Evolutionary conservation across 2,888 invertebrate genomes (phyloP).

Genomic region (Drosophila anomalata): DNA sequence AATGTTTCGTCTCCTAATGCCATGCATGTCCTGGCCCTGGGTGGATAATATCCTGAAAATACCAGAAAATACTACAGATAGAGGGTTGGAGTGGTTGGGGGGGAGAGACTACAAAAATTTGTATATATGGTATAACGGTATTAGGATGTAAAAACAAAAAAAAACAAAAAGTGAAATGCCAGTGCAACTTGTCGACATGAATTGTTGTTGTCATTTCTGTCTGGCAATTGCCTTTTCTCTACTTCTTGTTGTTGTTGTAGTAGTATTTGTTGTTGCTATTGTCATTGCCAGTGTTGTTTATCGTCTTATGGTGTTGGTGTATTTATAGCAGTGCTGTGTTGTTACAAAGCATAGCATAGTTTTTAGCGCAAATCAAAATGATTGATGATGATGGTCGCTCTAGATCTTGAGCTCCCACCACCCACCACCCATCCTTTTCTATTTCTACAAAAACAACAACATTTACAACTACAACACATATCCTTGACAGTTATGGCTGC

Average conservation of each 20-base stretch:
- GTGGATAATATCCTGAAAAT: conserved; percentile 25
- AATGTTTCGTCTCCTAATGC: conserved; percentile 63
- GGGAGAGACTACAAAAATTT: background rate
- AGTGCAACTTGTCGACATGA: conserved; percentile 75
- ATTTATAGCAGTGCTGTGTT: conserved; percentile 41
- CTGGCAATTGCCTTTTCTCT: conserved; percentile 25
- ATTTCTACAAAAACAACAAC: conserved; percentile 12
- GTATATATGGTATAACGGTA: too few species aligned
- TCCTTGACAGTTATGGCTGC: conserved; percentile 76
- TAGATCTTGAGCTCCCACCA: conserved; percentile 27
- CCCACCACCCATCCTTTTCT: conserved; percentile 20
- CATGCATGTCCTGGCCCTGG: conserved; percentile 32
- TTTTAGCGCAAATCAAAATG: conserved; percentile 78
- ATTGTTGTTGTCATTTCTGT: conserved; percentile 64
- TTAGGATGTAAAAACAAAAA: background rate
- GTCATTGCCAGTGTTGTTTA: conserved; percentile 16
- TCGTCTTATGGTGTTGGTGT: conserved; percentile 18
- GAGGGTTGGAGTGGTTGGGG: background rate
- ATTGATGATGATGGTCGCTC: conserved; percentile 74
- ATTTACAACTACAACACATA: conserved; percentile 44
- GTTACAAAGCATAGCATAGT: conserved; percentile 62
- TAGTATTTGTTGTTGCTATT: conserved; percentile 30
- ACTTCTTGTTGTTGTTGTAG: conserved; percentile 23
- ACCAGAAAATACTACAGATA: conserved; percentile 51
- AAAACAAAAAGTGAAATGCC: conserved; percentile 45